Conservation (phyloP, 2,113 vertebrate species). For the Nothobranchius kuhntae region DNA sequence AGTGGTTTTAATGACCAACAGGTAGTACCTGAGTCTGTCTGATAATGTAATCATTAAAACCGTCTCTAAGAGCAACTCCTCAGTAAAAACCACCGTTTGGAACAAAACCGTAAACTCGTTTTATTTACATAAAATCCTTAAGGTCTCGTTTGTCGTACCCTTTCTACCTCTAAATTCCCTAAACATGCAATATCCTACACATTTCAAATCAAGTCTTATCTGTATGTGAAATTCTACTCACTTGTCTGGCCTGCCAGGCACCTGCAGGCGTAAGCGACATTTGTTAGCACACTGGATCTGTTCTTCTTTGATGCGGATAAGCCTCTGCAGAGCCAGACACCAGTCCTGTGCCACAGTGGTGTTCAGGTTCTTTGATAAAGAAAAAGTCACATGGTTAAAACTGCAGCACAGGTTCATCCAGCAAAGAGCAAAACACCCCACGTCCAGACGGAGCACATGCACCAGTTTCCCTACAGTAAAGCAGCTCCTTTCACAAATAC, state of each 20-base stretch:
- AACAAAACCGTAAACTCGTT: too few relatives aligned
- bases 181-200: neutral
- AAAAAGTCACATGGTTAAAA: conserved; percentile 32
- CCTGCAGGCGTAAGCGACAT: conserved; percentile 90
- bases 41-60: neutral
- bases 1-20: neutral
- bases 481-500: conserved; percentile 1
- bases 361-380: conserved; percentile 87
- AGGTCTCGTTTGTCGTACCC: too few relatives aligned
- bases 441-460: conserved; percentile 2
- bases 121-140: too few relatives aligned
- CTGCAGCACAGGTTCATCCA: conserved; percentile 13
- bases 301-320: conserved; percentile 94
- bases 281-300: conserved; percentile 97
- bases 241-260: conserved; percentile 94
- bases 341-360: conserved; percentile 95
- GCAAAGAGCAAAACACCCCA: neutral
- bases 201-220: conserved; percentile 3
- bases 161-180: neutral
- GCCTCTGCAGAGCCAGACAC: conserved; percentile 93
- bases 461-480: conserved; percentile 2
- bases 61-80: neutral
- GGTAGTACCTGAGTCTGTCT: conserved; percentile 2
- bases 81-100: too few relatives aligned
- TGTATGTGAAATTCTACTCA: conserved; percentile 73